Percentiles rank a stretch among this genome's conserved stretches.
Conservation (phyloP, 1,140 invertebrate genomes). For the Subanguina moxae region DNA sequence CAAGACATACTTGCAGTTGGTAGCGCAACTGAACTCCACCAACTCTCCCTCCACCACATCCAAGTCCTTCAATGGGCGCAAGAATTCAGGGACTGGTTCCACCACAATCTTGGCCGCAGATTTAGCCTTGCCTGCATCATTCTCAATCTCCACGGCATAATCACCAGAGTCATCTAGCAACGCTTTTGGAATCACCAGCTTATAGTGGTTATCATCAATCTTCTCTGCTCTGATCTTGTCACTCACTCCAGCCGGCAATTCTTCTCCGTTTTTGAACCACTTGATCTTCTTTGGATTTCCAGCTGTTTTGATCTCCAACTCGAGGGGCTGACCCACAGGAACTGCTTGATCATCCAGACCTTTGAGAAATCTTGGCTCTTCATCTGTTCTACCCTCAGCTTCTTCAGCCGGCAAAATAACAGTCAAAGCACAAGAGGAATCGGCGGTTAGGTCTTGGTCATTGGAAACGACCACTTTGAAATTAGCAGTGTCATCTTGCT, state of each 20-base stretch:
- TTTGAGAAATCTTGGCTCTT: conserved; percentile 40
- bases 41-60: conserved; percentile 53
- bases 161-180: conserved; percentile 58
- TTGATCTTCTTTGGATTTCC: conserved; percentile 50
- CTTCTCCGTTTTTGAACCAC: conserved; percentile 58
- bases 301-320: conserved; percentile 46
- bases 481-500: conserved; percentile 37
- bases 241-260: conserved; percentile 31
- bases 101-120: conserved; percentile 49
- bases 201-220: conserved; percentile 59
- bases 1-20: conserved; percentile 28
- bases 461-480: conserved; percentile 51
- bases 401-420: conserved; percentile 29
- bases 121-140: conserved; percentile 65
- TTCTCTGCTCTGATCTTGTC: conserved; percentile 56
- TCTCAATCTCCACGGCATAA: conserved; percentile 54
- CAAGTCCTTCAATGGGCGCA: conserved; percentile 50
- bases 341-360: conserved; percentile 48
- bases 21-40: conserved; percentile 51
- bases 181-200: conserved; percentile 57
- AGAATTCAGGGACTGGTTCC: conserved; percentile 49
- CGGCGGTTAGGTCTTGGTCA: conserved; percentile 68
- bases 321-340: conserved; percentile 32
- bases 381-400: neutral
- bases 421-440: conserved; percentile 54